Base-by-base conservation (phyloP, 1,140 invertebrate genomes). In the Meteorus sp. region DNA sequence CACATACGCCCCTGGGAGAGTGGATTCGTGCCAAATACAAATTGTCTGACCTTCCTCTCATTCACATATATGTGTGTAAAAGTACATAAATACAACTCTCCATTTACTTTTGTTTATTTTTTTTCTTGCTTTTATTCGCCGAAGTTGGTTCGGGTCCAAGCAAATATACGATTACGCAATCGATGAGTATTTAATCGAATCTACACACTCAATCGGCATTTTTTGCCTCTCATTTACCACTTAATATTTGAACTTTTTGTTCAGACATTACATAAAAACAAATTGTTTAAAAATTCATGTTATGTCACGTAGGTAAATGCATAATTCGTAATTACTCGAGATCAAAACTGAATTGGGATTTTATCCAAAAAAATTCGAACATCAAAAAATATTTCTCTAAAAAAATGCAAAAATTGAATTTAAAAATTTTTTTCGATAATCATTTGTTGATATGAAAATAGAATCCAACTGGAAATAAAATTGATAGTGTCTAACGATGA, bases 21-120 rank as follows among this genome's bases (percentile, higher is more conserved):
- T 27, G 33, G 22, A 29, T 62, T 55, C 37, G 52, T 62, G 52
- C 52, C 35, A 58, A 62, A 62, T 62, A 59, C 56, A 59, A 59
- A 62, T 62, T 62, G 43, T 25, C 27, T 5, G 8, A 17, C n/a
- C 52, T 37, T 39, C 29, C 23, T 47, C 31, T 29, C 51, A 15
- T 52, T n/a, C 57, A 25, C 27, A 19, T 39, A 23, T 5, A 9
- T n/a, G n/a, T n/a, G n/a, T n/a, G n/a, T n/a, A n/a, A n/a, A n/a
- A n/a, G n/a, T n/a, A n/a, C n/a, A 35, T 5, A n/a, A 31, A 23
- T 44, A 17, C 4, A 20, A 29, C 6, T 56, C n/a, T 48, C 11
- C 15, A 22, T 13, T n/a, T 31, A 8, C 4, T 23, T 7, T 41
- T 59, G n/a, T 53, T 47, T 37, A 25, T 44, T 53, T 23, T 25